Base-by-base conservation (phyloP, 2,888 invertebrate genomes). In the Ophioninae sp. region DNA sequence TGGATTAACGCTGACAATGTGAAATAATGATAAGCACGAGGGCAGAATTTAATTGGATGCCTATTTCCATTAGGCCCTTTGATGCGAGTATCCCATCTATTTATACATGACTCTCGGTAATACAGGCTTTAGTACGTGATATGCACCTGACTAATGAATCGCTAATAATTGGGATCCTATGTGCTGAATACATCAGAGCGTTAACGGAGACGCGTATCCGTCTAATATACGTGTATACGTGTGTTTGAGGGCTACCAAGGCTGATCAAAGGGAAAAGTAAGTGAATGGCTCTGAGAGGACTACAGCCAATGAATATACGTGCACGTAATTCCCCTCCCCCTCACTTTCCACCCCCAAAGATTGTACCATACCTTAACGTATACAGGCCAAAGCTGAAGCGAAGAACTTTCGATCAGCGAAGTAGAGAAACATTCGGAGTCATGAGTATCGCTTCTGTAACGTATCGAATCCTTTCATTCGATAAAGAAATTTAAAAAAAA, bases 231-330 rank as follows among this genome's bases (percentile, higher is more conserved):
- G 20, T 56, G 23, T 41, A 20, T 10, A 30, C 22, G 41, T 41
- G 41, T 10, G 9, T 51, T 23, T 30, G 39, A 59, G 58, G 59
- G 20, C 65, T 72, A 73, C 44, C 79, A 17, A 51, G 13, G 17
- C 56, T 85, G 85, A 87, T 87, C 86, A 87, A 87, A 87, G 87
- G 75, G 84, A 85, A 86, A 75, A 82, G 81, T 86, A 85, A 86
- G 86, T 86, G 85, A 82, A 84, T 80, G 85, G 79, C 81, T 81
- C 59, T 51, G 64, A 73, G 77, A 81, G 74, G 71, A 73, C 73
- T 73, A 69, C 39, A 23, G 30, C 22, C 73, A 56, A 64, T 64
- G 71, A 58, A 59, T 76, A 20, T 71, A 37, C 30, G 17, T 58
- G 20, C 58, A 30, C 30, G 30, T 30, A 30, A 30, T 3, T 30